Evolutionary conservation across 1,140 invertebrate genomes (phyloP).

Genomic region (Sitophilus oryzae): DNA sequence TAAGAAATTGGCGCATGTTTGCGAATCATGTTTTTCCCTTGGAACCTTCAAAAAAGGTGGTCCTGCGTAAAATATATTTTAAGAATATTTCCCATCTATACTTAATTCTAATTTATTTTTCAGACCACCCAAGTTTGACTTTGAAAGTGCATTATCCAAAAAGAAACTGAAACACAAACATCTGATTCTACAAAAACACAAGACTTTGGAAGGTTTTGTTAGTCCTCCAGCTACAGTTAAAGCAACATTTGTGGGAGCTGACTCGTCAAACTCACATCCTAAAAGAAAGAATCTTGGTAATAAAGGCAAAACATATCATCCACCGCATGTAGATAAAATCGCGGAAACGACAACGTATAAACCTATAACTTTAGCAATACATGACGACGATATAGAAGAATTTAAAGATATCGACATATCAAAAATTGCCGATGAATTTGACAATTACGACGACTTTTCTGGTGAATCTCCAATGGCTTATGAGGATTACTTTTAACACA

Average conservation of each 20-base stretch:
- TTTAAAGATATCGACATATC: not conserved
- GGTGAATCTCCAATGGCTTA: slow-evolving; percentile 2
- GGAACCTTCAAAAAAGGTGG: too few relatives aligned
- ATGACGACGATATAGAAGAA: not conserved
- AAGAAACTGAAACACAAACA: slow-evolving; percentile 33
- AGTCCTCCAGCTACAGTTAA: slow-evolving; percentile 16
- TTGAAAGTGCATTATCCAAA: slow-evolving; percentile 30
- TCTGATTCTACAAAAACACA: slow-evolving; percentile 29
- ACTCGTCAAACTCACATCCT: too few relatives aligned
- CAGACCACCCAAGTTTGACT: slow-evolving; percentile 38
- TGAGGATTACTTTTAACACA: slow-evolving; percentile 5
- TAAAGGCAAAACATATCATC: too few relatives aligned
- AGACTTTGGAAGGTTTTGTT: slow-evolving; percentile 27
- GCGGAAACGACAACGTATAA: too few relatives aligned
- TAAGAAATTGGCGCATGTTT: too few relatives aligned
- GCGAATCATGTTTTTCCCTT: too few relatives aligned
- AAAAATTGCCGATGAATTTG: not conserved
- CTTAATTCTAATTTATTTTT: slow-evolving; percentile 14
- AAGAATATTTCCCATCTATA: too few relatives aligned
- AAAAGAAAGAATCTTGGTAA: too few relatives aligned
- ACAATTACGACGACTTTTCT: not conserved
- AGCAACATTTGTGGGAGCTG: too few relatives aligned
- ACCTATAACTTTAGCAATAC: too few relatives aligned
- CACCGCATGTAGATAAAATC: too few relatives aligned
- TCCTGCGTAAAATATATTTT: too few relatives aligned